Evolutionary conservation across 2,113 vertebrate species (phyloP).

Genomic region (Pterophyllum scalare): DNA sequence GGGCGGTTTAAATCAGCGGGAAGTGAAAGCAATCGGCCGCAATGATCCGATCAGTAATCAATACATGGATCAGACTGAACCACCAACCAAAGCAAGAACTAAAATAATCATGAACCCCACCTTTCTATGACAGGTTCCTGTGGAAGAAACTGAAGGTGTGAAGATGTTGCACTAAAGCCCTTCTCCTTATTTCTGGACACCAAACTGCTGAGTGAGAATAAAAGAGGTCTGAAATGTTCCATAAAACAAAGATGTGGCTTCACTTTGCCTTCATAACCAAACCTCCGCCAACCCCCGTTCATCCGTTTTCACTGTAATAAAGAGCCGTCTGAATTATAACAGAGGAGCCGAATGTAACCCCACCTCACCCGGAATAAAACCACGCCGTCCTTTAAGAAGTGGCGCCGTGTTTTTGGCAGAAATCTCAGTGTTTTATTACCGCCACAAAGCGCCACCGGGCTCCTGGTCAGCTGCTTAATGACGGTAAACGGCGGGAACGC

Average conservation of each 20-base stretch:
- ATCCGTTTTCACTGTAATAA: not conserved
- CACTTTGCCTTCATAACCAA: not conserved
- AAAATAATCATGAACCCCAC: not conserved
- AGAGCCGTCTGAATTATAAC: fast-evolving
- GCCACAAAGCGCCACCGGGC: not conserved
- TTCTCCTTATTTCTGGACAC: not conserved
- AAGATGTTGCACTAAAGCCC: not conserved
- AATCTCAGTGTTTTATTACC: not conserved
- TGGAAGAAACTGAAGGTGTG: not conserved
- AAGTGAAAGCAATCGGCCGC: not conserved
- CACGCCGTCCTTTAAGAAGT: fast-evolving
- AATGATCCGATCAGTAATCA: not conserved
- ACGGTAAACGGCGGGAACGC: fast-evolving
- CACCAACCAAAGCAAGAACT: not conserved
- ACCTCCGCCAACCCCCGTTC: not conserved
- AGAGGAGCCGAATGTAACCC: not conserved
- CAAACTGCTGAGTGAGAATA: fast-evolving
- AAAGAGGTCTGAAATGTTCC: fast-evolving
- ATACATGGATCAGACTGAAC: not conserved
- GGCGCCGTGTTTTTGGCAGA: not conserved
- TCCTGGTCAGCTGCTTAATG: not conserved
- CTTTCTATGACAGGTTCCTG: no score
- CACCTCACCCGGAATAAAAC: fast-evolving
- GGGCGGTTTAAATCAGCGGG: not conserved
- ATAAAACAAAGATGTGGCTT: not conserved